Conservation (phyloP, 2,888 invertebrate species). For the Orgyia antiqua region DNA sequence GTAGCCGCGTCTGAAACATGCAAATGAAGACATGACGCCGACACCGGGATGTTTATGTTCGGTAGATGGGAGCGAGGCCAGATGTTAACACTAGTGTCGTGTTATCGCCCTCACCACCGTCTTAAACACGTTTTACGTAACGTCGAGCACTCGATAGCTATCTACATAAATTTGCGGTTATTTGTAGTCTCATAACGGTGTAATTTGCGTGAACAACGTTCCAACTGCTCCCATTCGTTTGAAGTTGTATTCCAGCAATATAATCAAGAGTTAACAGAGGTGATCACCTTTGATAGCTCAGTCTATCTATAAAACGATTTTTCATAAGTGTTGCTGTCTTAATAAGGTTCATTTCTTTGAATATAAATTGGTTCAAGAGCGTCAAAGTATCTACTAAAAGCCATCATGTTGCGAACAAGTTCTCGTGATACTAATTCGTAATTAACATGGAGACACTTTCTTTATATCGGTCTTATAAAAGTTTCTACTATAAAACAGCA, state of each 20-base stretch:
- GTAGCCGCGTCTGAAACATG: constrained; percentile 51
- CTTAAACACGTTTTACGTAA: constrained; percentile 66
- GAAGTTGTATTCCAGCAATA: constrained; percentile 48
- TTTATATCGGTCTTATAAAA: no score
- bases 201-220: constrained; percentile 57
- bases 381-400: constrained; percentile 15
- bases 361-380: constrained; percentile 18
- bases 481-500: constrained; percentile 10
- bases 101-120: constrained; percentile 52
- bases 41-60: constrained; percentile 56
- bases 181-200: constrained; percentile 62
- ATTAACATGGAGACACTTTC: no score
- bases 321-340: constrained; percentile 28
- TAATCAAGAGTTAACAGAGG: constrained; percentile 43
- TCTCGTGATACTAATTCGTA: no score
- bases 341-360: constrained; percentile 24
- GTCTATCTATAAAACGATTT: constrained; percentile 34
- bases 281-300: constrained; percentile 40
- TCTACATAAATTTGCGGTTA: constrained; percentile 71
- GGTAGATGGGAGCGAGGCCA: constrained; percentile 40
- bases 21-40: constrained; percentile 67
- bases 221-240: constrained; percentile 49
- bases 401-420: constrained; percentile 19
- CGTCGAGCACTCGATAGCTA: constrained; percentile 59
- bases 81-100: constrained; percentile 59